A percentile compares a stretch with the other conserved stretches of the same genome.
Evolutionary conservation across 2,888 invertebrate genomes (phyloP).

Genomic region (Epicampocera succincta): DNA sequence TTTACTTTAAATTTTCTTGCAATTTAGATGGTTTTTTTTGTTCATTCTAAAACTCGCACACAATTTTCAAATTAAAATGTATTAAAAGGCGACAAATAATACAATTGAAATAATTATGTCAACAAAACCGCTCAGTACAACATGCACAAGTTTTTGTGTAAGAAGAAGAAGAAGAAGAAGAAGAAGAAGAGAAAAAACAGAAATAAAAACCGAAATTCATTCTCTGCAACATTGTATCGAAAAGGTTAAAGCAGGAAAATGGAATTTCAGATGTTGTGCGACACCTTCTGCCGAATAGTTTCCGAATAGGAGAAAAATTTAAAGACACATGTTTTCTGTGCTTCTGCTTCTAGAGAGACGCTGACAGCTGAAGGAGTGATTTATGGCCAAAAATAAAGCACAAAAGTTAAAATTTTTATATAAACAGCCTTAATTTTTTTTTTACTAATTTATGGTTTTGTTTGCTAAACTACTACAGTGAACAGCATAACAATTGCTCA

Average conservation of each 20-base stretch:
- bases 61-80: slow-evolving; percentile 13
- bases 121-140: slow-evolving; percentile 38
- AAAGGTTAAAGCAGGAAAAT: slow-evolving; percentile 54
- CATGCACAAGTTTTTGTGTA: not conserved
- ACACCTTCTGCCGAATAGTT: slow-evolving; percentile 31
- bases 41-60: not conserved
- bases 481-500: not conserved
- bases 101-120: slow-evolving; percentile 44
- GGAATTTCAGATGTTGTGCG: slow-evolving; percentile 19
- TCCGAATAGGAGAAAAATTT: slow-evolving; percentile 5
- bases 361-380: slow-evolving; percentile 48
- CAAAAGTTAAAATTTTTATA: slow-evolving; percentile 40
- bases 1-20: not conserved
- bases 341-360: slow-evolving; percentile 10
- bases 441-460: not conserved
- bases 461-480: not conserved
- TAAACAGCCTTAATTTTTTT: slow-evolving; percentile 19
- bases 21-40: not conserved
- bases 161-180: not conserved
- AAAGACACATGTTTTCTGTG: slow-evolving; percentile 46
- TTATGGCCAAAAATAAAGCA: slow-evolving; percentile 27
- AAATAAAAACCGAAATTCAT: slow-evolving; percentile 28
- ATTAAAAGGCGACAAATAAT: slow-evolving; percentile 7
- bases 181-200: not conserved
- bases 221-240: slow-evolving; percentile 52